phyloP scores from a whole-genome alignment of 2,113 vertebrate species.

The Anolis sagrei region DNA sequence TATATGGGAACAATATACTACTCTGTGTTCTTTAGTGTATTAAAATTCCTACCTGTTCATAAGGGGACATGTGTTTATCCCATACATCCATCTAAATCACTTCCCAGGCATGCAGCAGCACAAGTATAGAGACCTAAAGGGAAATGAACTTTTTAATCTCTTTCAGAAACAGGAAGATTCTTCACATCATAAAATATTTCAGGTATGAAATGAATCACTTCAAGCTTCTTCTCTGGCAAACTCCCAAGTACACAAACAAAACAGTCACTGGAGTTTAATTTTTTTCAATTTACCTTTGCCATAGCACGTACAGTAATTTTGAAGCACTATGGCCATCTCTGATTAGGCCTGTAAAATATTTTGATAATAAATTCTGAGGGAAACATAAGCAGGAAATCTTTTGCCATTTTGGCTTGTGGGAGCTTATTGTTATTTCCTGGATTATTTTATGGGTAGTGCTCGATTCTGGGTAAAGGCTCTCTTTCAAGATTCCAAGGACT shows the following conservation, averaged over 20 bases:
- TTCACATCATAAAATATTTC: constrained; percentile 40
- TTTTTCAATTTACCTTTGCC: background rate
- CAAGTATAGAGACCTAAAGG: constrained; percentile 33
- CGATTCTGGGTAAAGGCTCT: too few relatives aligned
- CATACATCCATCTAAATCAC: constrained; percentile 25
- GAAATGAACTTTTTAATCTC: constrained; percentile 34
- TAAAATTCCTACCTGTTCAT: constrained; percentile 9
- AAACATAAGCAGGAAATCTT: background rate
- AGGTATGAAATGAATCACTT: constrained; percentile 38
- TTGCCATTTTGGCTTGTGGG: background rate
- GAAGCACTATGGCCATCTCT: background rate
- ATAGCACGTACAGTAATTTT: background rate
- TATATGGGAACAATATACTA: constrained; percentile 28
- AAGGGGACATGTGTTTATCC: constrained; percentile 21
- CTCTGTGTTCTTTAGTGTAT: background rate
- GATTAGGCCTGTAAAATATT: background rate
- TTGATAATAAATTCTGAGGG: constrained; percentile 14
- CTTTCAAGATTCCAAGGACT: background rate
- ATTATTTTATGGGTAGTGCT: background rate
- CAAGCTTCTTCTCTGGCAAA: background rate
- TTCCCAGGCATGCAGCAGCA: constrained; percentile 6
- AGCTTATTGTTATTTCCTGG: background rate
- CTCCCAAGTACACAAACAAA: constrained; percentile 9
- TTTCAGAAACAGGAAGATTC: constrained; percentile 40
- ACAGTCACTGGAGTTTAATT: background rate